phyloP scores from a whole-genome alignment of 2,888 invertebrate genomes.

The Neuroscelio doddi region DNA sequence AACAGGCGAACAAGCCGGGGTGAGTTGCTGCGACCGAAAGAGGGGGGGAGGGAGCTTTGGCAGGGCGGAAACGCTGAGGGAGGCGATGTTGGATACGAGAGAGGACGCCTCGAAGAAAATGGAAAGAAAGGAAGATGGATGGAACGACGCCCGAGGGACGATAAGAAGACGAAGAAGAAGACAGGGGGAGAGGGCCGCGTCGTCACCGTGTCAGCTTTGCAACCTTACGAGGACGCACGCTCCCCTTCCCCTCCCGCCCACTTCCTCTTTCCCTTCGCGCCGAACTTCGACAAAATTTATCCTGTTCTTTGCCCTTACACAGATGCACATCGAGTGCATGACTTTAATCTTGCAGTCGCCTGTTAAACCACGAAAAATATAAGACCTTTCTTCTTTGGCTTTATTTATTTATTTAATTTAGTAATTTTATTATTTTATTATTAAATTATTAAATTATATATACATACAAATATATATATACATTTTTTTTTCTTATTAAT shows the following conservation, averaged over 20 bases:
- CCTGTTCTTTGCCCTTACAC: slow-evolving; percentile 23
- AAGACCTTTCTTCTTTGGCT: too few relatives aligned
- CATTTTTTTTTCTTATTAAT: too few relatives aligned
- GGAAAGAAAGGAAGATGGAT: slow-evolving; percentile 71
- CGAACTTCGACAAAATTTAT: slow-evolving; percentile 17
- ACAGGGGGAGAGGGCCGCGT: slow-evolving; percentile 21
- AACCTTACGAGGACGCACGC: slow-evolving; percentile 32
- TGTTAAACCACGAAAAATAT: too few relatives aligned
- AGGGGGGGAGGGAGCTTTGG: slow-evolving; percentile 46
- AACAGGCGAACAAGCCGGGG: slow-evolving; percentile 33
- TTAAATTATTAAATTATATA: too few relatives aligned
- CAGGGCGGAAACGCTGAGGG: slow-evolving; percentile 45
- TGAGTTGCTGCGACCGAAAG: slow-evolving; percentile 33
- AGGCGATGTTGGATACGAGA: slow-evolving; percentile 28
- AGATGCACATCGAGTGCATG: slow-evolving; percentile 2
- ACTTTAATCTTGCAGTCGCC: slow-evolving; percentile 4
- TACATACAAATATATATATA: too few relatives aligned
- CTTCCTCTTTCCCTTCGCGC: slow-evolving; percentile 11
- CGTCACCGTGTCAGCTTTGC: slow-evolving; percentile 50
- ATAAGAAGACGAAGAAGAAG: slow-evolving; percentile 48
- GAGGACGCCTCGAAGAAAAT: slow-evolving; percentile 59
- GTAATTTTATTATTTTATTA: too few relatives aligned
- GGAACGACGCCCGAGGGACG: slow-evolving; percentile 61
- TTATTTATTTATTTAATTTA: too few relatives aligned
- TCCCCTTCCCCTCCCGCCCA: slow-evolving; percentile 23